A percentile compares a stretch with the other conserved stretches of the same genome.
phyloP scores from a whole-genome alignment of 2,888 invertebrate species.

The Papilio gigon region DNA sequence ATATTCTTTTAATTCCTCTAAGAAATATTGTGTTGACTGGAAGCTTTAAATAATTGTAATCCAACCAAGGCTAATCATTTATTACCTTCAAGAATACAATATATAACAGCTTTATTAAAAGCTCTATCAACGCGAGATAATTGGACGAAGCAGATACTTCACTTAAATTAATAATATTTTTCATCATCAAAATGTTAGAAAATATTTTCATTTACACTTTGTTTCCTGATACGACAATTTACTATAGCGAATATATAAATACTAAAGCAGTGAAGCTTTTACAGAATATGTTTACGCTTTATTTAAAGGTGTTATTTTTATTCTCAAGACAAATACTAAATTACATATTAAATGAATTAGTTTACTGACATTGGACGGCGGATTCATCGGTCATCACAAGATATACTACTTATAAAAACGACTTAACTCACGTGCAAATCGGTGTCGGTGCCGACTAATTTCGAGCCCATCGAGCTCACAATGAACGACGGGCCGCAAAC shows the following conservation, averaged over 20 bases:
- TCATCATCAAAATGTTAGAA: conserved; percentile 54
- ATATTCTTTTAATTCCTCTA: not conserved
- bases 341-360: no score
- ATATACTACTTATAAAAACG: no score
- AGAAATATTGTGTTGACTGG: conserved; percentile 19
- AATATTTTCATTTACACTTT: not conserved
- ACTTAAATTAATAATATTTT: conserved; percentile 71
- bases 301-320: no score
- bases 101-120: conserved; percentile 48
- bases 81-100: conserved; percentile 47
- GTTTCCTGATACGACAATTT: not conserved
- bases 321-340: no score
- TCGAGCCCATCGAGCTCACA: no score
- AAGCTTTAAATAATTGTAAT: conserved; percentile 16
- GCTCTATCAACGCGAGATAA: conserved; percentile 65
- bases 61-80: conserved; percentile 30
- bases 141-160: conserved; percentile 67
- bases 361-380: no score
- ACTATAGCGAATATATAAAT: not conserved
- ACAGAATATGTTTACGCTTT: not conserved
- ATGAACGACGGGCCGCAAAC: no score
- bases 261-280: no score
- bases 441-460: no score
- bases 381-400: no score
- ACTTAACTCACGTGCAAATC: no score